A percentile compares a stretch with the other conserved stretches of the same genome.
These are phyloP conservation scores for Apocrypta bakeri DNA, from an alignment of 1,140 invertebrate species.

Conservation along the genomic window DNA sequence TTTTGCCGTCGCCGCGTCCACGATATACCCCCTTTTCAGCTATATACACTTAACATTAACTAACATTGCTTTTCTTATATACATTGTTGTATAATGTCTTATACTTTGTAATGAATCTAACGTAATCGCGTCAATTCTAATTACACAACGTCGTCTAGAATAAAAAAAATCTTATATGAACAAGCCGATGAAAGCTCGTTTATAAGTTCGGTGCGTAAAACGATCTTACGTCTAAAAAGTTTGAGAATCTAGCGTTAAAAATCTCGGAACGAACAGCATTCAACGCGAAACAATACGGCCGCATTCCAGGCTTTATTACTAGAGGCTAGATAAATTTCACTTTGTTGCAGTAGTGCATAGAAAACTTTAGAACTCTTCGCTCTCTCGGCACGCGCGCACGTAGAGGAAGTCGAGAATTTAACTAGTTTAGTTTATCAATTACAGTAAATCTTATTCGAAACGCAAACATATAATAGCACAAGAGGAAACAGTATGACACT, in stretches of 20 bases:
- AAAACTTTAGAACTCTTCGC: background rate
- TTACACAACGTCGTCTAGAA: background rate
- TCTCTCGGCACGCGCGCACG: too few relatives aligned
- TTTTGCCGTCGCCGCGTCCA: background rate
- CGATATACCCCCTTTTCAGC: background rate
- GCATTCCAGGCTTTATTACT: background rate
- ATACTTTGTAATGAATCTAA: constrained; percentile 5
- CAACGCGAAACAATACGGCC: background rate
- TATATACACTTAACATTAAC: background rate
- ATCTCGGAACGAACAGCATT: background rate
- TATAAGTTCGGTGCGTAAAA: background rate
- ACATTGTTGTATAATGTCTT: background rate
- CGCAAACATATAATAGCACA: background rate
- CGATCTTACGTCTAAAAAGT: background rate
- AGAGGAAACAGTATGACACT: background rate
- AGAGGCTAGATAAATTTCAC: background rate
- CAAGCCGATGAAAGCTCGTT: background rate
- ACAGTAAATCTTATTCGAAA: background rate
- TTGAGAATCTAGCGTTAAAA: background rate
- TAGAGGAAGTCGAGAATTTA: background rate
- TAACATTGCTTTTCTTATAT: constrained; percentile 5
- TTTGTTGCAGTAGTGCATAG: background rate
- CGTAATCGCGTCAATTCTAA: background rate
- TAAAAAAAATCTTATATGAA: background rate
- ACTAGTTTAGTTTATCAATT: constrained; percentile 3